Conservation (phyloP, 1,140 invertebrate species). For the Drosophila nannoptera region DNA sequence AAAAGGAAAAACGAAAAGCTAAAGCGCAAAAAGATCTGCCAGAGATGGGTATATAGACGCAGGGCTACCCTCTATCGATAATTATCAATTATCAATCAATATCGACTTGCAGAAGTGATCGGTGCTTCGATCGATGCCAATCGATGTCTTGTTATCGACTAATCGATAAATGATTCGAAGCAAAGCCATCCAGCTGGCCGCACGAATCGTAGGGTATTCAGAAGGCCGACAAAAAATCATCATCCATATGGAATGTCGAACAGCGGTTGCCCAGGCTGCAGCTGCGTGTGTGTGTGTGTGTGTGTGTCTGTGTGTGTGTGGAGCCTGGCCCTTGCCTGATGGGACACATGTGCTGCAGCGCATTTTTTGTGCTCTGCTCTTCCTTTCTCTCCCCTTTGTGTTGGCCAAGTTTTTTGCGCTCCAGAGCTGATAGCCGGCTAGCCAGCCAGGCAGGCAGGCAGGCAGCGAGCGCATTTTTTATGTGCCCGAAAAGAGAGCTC, state of each 20-base stretch:
- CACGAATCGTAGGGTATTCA: conserved; percentile 7
- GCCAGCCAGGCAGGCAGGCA: no score
- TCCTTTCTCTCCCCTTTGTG: not conserved
- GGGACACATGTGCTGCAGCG: conserved; percentile 47
- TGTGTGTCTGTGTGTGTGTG: conserved; percentile 7
- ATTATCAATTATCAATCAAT: not conserved
- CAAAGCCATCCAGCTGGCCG: not conserved
- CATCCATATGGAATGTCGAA: conserved; percentile 7
- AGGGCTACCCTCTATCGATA: conserved; percentile 4
- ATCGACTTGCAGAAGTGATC: not conserved
- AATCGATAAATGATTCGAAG: not conserved
- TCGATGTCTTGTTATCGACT: not conserved
- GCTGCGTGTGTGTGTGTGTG: no score
- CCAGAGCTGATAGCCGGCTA: conserved; percentile 31
- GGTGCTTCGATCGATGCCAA: not conserved
- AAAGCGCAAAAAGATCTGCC: no score
- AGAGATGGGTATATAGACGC: not conserved
- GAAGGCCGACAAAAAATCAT: conserved; percentile 22
- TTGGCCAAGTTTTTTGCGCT: conserved; percentile 18
- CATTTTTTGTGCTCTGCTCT: conserved; percentile 24
- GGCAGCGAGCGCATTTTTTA: conserved; percentile 4
- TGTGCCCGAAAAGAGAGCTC: conserved; percentile 40
- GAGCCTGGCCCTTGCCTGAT: conserved; percentile 24
- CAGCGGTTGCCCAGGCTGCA: conserved; percentile 16
- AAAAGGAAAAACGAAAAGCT: conserved; percentile 7